Evolutionary conservation across 2,888 invertebrate genomes (phyloP).

Genomic region (Clepsis dumicolana): DNA sequence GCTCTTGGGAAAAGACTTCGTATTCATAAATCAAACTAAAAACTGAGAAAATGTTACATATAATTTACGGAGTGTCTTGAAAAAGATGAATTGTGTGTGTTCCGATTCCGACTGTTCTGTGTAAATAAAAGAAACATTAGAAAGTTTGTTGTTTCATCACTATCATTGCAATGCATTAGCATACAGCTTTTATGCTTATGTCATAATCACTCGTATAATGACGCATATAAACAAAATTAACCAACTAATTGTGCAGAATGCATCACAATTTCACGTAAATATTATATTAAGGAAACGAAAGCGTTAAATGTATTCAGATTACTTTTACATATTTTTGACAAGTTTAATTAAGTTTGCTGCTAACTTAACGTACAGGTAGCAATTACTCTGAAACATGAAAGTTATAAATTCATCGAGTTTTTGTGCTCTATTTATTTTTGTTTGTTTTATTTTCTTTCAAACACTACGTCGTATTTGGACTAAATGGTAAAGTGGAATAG

Average conservation of each 20-base stretch:
- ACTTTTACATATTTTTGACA: slow-evolving; percentile 5
- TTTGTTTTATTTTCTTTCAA: neutral
- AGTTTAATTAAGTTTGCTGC: slow-evolving; percentile 5
- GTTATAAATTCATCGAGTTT: neutral
- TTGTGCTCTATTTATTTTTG: neutral
- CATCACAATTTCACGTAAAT: slow-evolving; percentile 13
- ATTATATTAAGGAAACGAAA: slow-evolving; percentile 3
- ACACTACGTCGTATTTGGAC: neutral
- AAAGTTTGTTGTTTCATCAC: slow-evolving; percentile 39
- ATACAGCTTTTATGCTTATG: slow-evolving; percentile 11
- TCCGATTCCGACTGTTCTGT: neutral
- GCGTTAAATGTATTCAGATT: slow-evolving; percentile 21
- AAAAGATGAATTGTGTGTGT: neutral
- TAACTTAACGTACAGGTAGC: slow-evolving; percentile 5
- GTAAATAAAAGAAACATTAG: slow-evolving; percentile 42
- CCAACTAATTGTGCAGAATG: slow-evolving; percentile 14
- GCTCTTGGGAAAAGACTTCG: neutral
- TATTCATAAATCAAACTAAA: slow-evolving; percentile 1
- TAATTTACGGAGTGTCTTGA: neutral
- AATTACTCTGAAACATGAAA: slow-evolving; percentile 5
- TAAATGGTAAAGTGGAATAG: neutral
- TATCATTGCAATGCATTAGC: slow-evolving; percentile 14
- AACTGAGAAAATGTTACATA: neutral
- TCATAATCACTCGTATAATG: slow-evolving; percentile 18
- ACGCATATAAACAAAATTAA: slow-evolving; percentile 23